Conservation (phyloP, 2,888 invertebrate species). For the Zele albiditarsus region DNA sequence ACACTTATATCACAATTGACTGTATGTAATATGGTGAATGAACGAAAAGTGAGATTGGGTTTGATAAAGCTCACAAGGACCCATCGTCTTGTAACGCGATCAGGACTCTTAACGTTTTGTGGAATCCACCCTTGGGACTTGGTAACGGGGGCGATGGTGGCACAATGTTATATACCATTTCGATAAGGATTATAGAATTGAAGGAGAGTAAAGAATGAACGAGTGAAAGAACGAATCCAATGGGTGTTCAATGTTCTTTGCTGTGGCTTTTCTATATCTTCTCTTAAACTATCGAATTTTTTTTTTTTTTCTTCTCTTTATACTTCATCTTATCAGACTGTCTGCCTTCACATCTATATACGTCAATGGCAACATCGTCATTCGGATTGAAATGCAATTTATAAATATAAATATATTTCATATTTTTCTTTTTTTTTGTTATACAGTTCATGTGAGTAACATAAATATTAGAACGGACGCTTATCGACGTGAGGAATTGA, state of each 20-base stretch:
- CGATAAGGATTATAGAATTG: slow-evolving; percentile 39
- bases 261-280: neutral
- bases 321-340: slow-evolving; percentile 18
- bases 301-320: neutral
- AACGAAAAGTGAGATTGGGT: slow-evolving; percentile 20
- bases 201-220: slow-evolving; percentile 23
- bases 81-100: slow-evolving; percentile 32
- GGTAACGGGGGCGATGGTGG: neutral
- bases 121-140: slow-evolving; percentile 19
- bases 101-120: slow-evolving; percentile 21
- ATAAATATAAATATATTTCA: neutral
- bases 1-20: slow-evolving; percentile 9
- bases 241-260: neutral
- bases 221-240: slow-evolving; percentile 18
- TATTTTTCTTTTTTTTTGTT: slow-evolving; percentile 17
- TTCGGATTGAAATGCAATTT: neutral
- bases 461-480: slow-evolving; percentile 14
- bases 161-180: slow-evolving; percentile 29
- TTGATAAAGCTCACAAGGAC: slow-evolving; percentile 31
- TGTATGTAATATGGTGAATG: neutral
- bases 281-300: slow-evolving; percentile 2
- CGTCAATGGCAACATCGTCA: neutral
- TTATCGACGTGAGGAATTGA: slow-evolving; percentile 13
- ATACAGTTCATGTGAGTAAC: neutral
- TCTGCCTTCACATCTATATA: neutral